Percentiles rank a stretch among this genome's conserved stretches.
Evolutionary conservation across 2,888 invertebrate genomes (phyloP).

Genomic region (Agrochola circellaris): DNA sequence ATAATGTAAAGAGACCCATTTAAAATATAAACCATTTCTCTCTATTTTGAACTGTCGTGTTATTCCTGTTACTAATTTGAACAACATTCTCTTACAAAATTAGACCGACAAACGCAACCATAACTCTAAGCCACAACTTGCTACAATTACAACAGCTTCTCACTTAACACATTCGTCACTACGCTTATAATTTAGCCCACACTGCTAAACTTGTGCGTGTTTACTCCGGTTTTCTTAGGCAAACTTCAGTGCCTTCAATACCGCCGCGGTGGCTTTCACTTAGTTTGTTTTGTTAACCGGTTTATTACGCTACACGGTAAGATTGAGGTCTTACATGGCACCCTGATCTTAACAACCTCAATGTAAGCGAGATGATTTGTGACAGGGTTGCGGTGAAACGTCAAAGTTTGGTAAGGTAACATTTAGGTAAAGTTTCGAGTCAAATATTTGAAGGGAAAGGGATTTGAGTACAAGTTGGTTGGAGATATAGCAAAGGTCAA

Average conservation of each 20-base stretch:
- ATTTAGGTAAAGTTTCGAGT: conserved; percentile 29
- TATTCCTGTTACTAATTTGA: neutral
- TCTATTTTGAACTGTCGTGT: neutral
- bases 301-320: conserved; percentile 67
- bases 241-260: conserved; percentile 76
- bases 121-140: conserved; percentile 20
- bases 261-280: conserved; percentile 72
- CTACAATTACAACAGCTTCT: conserved; percentile 37
- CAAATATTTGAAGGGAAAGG: conserved; percentile 16
- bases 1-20: no score
- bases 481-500: neutral
- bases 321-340: conserved; percentile 49
- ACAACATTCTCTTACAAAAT: neutral
- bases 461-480: conserved; percentile 11
- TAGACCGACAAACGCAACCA: neutral
- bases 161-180: conserved; percentile 29
- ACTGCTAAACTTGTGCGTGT: conserved; percentile 73
- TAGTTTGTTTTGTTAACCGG: conserved; percentile 74
- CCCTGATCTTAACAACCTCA: conserved; percentile 43
- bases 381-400: conserved; percentile 19
- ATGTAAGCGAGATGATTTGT: conserved; percentile 52
- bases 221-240: conserved; percentile 69
- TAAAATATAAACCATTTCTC: neutral
- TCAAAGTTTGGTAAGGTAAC: conserved; percentile 5
- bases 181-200: conserved; percentile 64